Base-by-base conservation (phyloP, 1,140 invertebrate species). In the Zaprionus nigranus region DNA sequence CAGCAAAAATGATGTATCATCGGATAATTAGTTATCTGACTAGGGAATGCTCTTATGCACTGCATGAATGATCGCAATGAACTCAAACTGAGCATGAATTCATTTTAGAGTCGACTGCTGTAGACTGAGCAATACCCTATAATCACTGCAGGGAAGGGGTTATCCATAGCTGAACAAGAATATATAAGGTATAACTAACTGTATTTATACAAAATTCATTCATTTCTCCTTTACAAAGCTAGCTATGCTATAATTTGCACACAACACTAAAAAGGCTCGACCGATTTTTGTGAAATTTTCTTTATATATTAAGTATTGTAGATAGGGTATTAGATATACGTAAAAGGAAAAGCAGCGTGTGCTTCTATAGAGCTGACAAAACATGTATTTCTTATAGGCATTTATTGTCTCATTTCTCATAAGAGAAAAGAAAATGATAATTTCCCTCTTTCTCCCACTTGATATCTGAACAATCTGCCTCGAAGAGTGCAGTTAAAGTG, bases 1-100 rank as follows among this genome's bases (percentile, higher is more conserved):
- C 65, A 60, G 40, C 40, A 34, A 36, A 60, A 36, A 36, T 65
- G 6, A 56, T 28, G 53, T 38, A 24, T 22, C 40, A n/a, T 43
- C 11, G 22, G 20, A 17, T 9, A 22, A 12, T 0, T 30, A n/a
- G 6, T 2, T 24, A 13, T 6, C 20, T 38, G 54, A 58, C 38
- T 46, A 2, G 7, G 7, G 3, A 20, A 67, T 67, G 26, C 64
- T 22, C 64, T 66, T 24, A 40, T 13, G 15, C 12, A 6, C 46
- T 49, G n/a, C n/a, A 12, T 15, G 38, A 15, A n/a, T 40, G 13
- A n/a, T 40, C 38, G 38, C 9, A 49, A 22, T 46, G 6, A 17
- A 17, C 7, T 46, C 15, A 40, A 40, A 40, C 7, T 46, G n/a
- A 46, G 15, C 15, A 46, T 46, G n/a, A 17, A 46, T 17, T 17